Evolutionary conservation across 2,888 invertebrate species (phyloP), one percentile per base, ranked within the genome.

Genomic region (Nomada goodeniana): DNA sequence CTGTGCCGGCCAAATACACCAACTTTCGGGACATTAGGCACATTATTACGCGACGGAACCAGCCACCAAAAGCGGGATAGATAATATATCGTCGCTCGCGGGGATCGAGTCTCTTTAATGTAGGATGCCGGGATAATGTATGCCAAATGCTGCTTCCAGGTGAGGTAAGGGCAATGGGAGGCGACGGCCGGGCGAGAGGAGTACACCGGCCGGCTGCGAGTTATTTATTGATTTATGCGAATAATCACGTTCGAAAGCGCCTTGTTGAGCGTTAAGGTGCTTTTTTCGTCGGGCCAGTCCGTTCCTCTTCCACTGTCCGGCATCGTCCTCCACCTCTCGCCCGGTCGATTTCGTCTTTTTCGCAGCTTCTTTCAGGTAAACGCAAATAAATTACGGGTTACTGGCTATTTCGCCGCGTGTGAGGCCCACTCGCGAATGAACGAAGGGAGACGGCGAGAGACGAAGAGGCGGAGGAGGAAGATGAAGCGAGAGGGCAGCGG

Each of bases 201-300:
- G 65, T 15, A n/a, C 29, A 26, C 71, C 15, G 36, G 44, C 7
- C 20, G 63, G 55, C 59, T 50, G 76, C 83, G 84, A 77, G 88
- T 91, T 88, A 91, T 90, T 91, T 90, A 90, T 90, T 86, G 91
- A 88, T 91, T 90, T 90, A 90, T 88, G 90, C 85, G 91, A 90
- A 90, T 91, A 90, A 90, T 91, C 89, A 90, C 87, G 87, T 89
- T 88, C 87, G 90, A 89, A 88, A 90, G 88, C 88, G 83, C 76
- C 89, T 84, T 71, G 87, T 87, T 84, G 83, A 85, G 84, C 84
- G 80, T 75, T 83, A 80, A 80, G 80, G 77, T 78, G 81, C 84
- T 74, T 82, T 78, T 81, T 82, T 67, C 68, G 77, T 23, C 47
- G 61, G 77, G 59, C 64, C 68, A 79, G 76, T 86, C 61, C 86